Evolutionary conservation across 2,797 vertebrate genomes (phyloP).

Genomic region (Malacoctenus gilli): DNA sequence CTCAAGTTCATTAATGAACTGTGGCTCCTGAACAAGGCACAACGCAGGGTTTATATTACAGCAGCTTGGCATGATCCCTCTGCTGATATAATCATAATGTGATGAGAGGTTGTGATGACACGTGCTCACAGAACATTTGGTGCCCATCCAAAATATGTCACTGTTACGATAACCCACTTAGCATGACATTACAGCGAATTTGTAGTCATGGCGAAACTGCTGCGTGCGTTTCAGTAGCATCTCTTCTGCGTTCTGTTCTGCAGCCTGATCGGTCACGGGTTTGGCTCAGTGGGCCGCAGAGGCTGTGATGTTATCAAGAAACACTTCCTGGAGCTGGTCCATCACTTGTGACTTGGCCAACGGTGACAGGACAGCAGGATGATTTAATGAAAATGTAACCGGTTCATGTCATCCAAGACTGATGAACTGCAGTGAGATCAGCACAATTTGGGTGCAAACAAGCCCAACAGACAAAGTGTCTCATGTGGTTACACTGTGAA

Average conservation of each 20-base stretch:
- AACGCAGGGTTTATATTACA: slow-evolving; percentile 64
- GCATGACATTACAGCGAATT: slow-evolving; percentile 47
- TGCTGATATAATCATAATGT: slow-evolving; percentile 71
- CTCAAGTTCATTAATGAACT: slow-evolving; percentile 71
- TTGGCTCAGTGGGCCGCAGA: neutral
- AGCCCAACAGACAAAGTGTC: slow-evolving; percentile 21
- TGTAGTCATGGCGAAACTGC: slow-evolving; percentile 32
- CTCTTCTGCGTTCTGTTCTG: neutral
- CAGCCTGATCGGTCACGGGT: slow-evolving; percentile 13
- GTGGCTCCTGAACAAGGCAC: slow-evolving; percentile 53
- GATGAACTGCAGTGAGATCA: slow-evolving; percentile 23
- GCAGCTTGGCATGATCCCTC: slow-evolving; percentile 57
- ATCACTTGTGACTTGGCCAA: slow-evolving; percentile 21
- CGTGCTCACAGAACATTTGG: slow-evolving; percentile 67
- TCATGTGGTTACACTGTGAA: no score
- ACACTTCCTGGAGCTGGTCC: slow-evolving; percentile 17
- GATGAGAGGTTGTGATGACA: slow-evolving; percentile 75
- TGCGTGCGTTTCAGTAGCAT: slow-evolving; percentile 18
- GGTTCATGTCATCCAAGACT: slow-evolving; percentile 21
- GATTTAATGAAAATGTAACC: slow-evolving; percentile 27
- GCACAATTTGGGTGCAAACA: slow-evolving; percentile 8
- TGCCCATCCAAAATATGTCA: slow-evolving; percentile 69
- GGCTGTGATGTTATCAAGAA: slow-evolving; percentile 29
- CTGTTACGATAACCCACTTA: slow-evolving; percentile 68
- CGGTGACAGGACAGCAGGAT: slow-evolving; percentile 3